These are phyloP conservation scores for Plectus sambesii DNA, from an alignment of 1,140 invertebrate genomes.

Conservation along the genomic window DNA sequence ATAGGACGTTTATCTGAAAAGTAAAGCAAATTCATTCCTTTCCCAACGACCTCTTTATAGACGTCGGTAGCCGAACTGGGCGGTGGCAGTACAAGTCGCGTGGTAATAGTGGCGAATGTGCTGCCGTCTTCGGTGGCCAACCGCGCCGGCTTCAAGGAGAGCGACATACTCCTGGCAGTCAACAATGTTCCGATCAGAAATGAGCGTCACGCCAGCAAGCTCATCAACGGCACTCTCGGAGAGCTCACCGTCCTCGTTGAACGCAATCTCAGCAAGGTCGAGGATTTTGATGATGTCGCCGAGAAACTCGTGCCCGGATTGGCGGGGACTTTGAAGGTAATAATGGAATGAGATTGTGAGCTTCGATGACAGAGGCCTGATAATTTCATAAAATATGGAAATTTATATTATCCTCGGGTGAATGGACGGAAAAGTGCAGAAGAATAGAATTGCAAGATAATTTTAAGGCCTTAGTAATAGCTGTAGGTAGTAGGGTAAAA, in stretches of 20 bases:
- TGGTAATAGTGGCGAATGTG: slow-evolving; percentile 24
- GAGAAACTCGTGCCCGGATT: slow-evolving; percentile 27
- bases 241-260: slow-evolving; percentile 37
- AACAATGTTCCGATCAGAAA: slow-evolving; percentile 38
- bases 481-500: too few relatives aligned
- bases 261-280: slow-evolving; percentile 25
- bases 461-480: too few relatives aligned
- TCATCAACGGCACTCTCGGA: slow-evolving; percentile 30
- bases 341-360: too few relatives aligned
- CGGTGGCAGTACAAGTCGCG: too few relatives aligned
- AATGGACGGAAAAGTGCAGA: too few relatives aligned
- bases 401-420: too few relatives aligned
- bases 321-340: too few relatives aligned
- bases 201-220: slow-evolving; percentile 34
- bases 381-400: too few relatives aligned
- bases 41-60: slow-evolving; percentile 2
- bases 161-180: slow-evolving; percentile 32
- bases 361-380: too few relatives aligned
- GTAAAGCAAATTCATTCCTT: slow-evolving; percentile 10
- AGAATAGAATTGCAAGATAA: too few relatives aligned
- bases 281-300: slow-evolving; percentile 2
- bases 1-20: slow-evolving; percentile 19
- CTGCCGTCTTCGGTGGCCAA: slow-evolving; percentile 34
- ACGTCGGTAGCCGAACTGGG: slow-evolving; percentile 12
- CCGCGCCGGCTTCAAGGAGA: slow-evolving; percentile 32